phyloP scores from a whole-genome alignment of 2,797 vertebrate species.

The Coranthus polyacanthus region DNA sequence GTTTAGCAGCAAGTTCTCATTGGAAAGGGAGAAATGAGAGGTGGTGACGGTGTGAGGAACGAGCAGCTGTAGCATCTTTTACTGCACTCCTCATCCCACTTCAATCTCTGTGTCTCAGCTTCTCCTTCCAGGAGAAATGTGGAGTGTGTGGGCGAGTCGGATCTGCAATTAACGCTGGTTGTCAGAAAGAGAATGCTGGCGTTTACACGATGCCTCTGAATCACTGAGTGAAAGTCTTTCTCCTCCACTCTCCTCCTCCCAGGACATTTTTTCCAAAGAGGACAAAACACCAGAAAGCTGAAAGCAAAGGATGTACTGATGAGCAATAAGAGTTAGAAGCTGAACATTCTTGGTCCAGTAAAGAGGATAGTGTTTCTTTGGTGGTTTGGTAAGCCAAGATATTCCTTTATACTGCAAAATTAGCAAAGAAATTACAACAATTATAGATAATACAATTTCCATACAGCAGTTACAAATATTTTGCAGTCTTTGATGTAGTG shows the following conservation, averaged over 20 bases:
- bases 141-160: constrained; percentile 88
- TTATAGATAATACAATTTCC: constrained; percentile 25
- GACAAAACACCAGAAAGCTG: constrained; percentile 81
- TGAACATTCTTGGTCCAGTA: constrained; percentile 78
- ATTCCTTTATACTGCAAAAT: constrained; percentile 56
- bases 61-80: constrained; percentile 83
- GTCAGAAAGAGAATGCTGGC: constrained; percentile 87
- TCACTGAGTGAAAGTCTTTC: constrained; percentile 85
- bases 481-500: constrained; percentile 13
- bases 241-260: constrained; percentile 79
- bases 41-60: constrained; percentile 79
- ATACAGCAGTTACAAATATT: constrained; percentile 12
- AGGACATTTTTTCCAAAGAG: constrained; percentile 82
- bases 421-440: constrained; percentile 1
- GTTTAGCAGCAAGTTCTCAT: constrained; percentile 60
- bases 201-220: constrained; percentile 87
- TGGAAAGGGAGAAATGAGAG: constrained; percentile 73
- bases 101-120: constrained; percentile 85
- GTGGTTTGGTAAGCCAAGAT: constrained; percentile 79
- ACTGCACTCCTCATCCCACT: constrained; percentile 84
- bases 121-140: constrained; percentile 85
- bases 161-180: constrained; percentile 89
- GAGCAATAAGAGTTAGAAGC: constrained; percentile 72
- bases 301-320: constrained; percentile 77
- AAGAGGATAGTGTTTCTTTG: constrained; percentile 77